Evolutionary conservation across 1,140 invertebrate genomes (phyloP), one percentile per base, ranked within the genome.

Genomic region (Solenopsis fugax): DNA sequence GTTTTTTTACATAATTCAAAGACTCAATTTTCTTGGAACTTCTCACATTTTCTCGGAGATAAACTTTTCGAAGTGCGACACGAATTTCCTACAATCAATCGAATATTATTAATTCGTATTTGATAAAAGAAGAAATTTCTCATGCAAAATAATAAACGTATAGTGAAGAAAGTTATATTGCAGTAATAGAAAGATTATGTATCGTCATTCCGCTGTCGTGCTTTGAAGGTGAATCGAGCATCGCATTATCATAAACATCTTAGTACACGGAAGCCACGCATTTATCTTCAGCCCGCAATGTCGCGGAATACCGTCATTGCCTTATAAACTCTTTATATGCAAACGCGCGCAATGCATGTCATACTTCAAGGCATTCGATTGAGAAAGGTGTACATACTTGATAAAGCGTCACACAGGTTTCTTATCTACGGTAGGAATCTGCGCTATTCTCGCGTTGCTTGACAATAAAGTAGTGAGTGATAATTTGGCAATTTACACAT

Each of bases 281-380:
- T 72, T 82, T 58, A 82, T 72, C 37, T 82, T 82, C 37, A 52
- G 4, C 2, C 6, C 37, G 9, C 21, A 50, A 69, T 45, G 16
- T 82, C 18, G 52, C n/a, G 34, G 34, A 41, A 13, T 37, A 18
- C n/a, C 6, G 7, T 56, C 12, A n/a, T 72, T n/a, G n/a, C 7
- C n/a, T 52, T 52, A 21, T 12, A 50, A 29, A 29, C 37, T 45
- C 29, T 56, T 72, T 82, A 29, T 37, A 56, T 34, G 21, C 18
- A 72, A 29, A 24, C 4, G 65, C 24, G n/a, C 24, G 24, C 13
- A 18, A 48, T 21, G 5, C 73, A 29, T 58, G 56, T 21, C 29
- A n/a, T 7, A 67, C 13, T 62, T 34, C 2, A 6, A 50, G 29
- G 0, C 16, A 29, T 3, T 56, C 12, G 50, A 54, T 81, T 69